Conservation (phyloP, 2,888 invertebrate genomes). For the Morinoia aosen region DNA sequence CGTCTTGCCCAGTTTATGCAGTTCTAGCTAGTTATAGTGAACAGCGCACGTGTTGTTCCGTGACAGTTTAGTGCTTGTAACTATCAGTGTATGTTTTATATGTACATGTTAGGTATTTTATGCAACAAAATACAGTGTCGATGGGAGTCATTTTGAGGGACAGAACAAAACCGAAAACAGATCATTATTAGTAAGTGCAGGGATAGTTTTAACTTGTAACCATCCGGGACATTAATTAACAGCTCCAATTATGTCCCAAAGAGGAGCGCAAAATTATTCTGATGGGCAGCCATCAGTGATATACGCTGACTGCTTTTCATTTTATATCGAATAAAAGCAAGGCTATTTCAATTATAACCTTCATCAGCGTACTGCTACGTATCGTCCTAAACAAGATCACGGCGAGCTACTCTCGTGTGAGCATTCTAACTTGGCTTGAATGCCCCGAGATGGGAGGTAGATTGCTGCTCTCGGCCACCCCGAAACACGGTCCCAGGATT, state of each 20-base stretch:
- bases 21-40: no score
- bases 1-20: no score
- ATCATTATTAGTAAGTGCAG: not conserved
- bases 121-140: no score
- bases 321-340: not conserved
- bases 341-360: no score
- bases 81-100: no score
- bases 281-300: not conserved
- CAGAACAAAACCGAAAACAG: no score
- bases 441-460: not conserved
- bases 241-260: no score
- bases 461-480: conserved; percentile 21
- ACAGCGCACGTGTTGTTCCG: no score
- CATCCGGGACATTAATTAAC: not conserved
- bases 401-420: not conserved
- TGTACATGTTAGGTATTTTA: no score
- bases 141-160: no score
- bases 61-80: no score
- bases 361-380: no score
- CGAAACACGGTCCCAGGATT: not conserved
- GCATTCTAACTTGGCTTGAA: not conserved
- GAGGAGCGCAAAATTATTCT: not conserved
- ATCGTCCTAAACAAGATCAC: not conserved
- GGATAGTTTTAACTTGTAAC: not conserved
- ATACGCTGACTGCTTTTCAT: not conserved